Percentiles rank a stretch among this genome's conserved stretches.
These are phyloP conservation scores for Tangara arthus DNA, from an alignment of 2,797 vertebrate genomes.

Conservation along the genomic window DNA sequence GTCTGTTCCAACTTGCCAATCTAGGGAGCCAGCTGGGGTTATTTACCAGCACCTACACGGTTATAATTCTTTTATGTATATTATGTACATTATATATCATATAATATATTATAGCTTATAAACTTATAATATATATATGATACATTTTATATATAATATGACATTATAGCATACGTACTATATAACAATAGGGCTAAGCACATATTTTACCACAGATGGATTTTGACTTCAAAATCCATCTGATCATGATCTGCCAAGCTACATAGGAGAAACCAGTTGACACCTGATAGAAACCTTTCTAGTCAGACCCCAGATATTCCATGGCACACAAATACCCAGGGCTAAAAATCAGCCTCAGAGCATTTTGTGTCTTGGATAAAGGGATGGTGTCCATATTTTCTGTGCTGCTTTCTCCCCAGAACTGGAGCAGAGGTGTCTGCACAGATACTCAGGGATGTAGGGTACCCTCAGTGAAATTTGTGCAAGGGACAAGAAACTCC, in stretches of 20 bases:
- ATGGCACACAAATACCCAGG: rapidly evolving
- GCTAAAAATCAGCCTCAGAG: not conserved
- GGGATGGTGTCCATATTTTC: not conserved
- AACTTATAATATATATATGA: not conserved
- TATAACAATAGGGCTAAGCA: not conserved
- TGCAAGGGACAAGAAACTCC: not conserved
- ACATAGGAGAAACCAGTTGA: not conserved
- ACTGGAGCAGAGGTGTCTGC: rapidly evolving
- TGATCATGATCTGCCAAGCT: not conserved
- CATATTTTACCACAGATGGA: not conserved
- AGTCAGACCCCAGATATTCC: not conserved
- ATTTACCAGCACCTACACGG: not conserved
- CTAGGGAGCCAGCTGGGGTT: not conserved
- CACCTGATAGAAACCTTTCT: not conserved
- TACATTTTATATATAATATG: not conserved
- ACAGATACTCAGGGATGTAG: not conserved
- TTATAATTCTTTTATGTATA: not conserved
- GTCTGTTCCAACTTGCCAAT: not conserved
- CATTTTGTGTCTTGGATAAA: not conserved
- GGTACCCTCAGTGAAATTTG: not conserved
- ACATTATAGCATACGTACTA: not conserved
- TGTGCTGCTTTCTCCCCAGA: not conserved
- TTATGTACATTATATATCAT: constrained; percentile 4
- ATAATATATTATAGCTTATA: not conserved
- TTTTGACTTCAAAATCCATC: constrained; percentile 35